Base-by-base conservation (phyloP, 2,797 vertebrate species). In the Percopsis omiscomaycus region DNA sequence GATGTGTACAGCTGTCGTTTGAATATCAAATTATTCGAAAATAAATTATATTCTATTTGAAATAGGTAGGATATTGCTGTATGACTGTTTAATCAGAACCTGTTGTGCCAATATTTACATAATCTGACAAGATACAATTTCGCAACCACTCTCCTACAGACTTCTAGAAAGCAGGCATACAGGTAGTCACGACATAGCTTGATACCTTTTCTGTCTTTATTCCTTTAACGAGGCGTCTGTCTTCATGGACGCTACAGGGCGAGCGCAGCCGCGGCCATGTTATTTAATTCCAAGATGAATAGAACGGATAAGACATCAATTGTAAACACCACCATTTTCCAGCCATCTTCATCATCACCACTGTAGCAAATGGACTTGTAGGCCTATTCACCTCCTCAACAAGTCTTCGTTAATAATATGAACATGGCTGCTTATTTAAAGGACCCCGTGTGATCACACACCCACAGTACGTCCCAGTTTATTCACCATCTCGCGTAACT, bases 241-340 rank as follows among this genome's bases (percentile, higher is more conserved):
- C 47, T 16, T n/a, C 5, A 9, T 64, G 28, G 65, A 0, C 28
- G 76, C 61, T 76, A 65, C 77, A 71, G 69, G 59, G 0, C 27
- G 50, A 58, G 62, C 73, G 48, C 58, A 67, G 83, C 70, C 76
- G 83, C 84, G 63, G 85, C 86, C 88, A 89, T 88, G 81, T 86
- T 88, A 11, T 67, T 48, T 52, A 56, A 56, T 22, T 8, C 51
- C 54, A 55, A 62, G 73, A 69, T 67, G 74, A 79, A 77, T 12
- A 73, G 56, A 60, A 4, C 51, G 6, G 32, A 42, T 30, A 61
- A 61, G n/a, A 46, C 13, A 32, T 57, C 27, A 8, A 67, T 62
- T 59, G 50, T 69, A 68, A 22, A 42, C 37, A 42, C 1, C 37
- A 42, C 37, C 78, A 46, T 77, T 66, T 81, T 15, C 42, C 68